Percentiles rank a stretch among this genome's conserved stretches.
These are phyloP conservation scores for Brevimyrus niger DNA, from an alignment of 2,113 vertebrate genomes.

Conservation along the genomic window DNA sequence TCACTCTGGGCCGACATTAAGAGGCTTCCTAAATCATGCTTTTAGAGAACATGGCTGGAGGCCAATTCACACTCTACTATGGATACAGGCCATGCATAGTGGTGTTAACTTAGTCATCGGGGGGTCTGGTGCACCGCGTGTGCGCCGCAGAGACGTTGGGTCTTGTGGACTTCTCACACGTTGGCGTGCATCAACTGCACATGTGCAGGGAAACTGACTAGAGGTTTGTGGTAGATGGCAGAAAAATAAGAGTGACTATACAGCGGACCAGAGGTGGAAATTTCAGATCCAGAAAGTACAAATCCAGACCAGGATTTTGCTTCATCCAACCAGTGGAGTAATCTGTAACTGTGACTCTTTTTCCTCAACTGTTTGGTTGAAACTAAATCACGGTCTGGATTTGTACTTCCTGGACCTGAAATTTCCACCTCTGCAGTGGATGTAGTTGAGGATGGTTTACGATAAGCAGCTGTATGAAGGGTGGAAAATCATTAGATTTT, in stretches of 20 bases:
- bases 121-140: neutral
- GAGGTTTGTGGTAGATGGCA: neutral
- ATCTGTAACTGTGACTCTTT: too few species aligned
- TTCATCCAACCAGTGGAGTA: too few species aligned
- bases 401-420: too few species aligned
- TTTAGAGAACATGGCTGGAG: too few species aligned
- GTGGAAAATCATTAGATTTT: neutral
- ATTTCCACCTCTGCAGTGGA: too few species aligned
- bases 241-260: neutral
- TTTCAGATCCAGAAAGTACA: too few species aligned
- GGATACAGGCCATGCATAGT: neutral
- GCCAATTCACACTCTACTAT: neutral
- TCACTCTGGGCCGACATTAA: too few species aligned
- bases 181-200: neutral
- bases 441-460: neutral
- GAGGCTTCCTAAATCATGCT: too few species aligned
- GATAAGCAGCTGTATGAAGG: neutral
- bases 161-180: neutral
- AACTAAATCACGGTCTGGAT: too few species aligned
- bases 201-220: neutral
- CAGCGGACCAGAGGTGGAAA: too few species aligned
- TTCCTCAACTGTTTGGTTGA: too few species aligned
- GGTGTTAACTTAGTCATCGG: neutral
- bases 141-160: neutral
- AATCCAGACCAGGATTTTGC: too few species aligned